Base-by-base conservation (phyloP, 1,140 invertebrate genomes). In the Triops longicaudatus region DNA sequence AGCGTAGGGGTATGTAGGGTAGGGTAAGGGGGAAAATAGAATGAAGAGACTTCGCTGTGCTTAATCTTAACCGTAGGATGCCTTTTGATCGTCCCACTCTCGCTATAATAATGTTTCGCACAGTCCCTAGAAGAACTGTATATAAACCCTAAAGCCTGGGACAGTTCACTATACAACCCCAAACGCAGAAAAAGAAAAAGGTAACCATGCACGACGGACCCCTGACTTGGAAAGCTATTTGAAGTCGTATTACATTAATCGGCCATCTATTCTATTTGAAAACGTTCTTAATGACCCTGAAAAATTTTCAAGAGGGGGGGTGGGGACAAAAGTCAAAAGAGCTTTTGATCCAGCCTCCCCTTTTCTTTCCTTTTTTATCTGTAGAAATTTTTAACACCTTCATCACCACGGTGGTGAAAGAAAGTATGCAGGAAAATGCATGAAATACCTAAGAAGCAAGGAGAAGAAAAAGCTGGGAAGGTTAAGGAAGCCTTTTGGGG, bases 171-270 rank as follows among this genome's bases (percentile, higher is more conserved):
- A 17, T 63, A 63, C 50, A 63, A 22, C 17, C 50, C 31, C 31
- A 37, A 37, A 37, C 2, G 31, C 31, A 37, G 31, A 37, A 37
- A 37, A 37, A 37, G 31, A 37, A 37, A 37, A 63, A 63, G 50
- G 50, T 63, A 63, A 63, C 50, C 50, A 63, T 63, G 50, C 50
- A 63, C 50, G 50, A 63, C 50, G 50, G 50, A 63, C 50, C 50
- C 50, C 50, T 63, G 50, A 63, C 50, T 63, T 63, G 50, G 31
- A 63, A n/a, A 63, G 50, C 50, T 63, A 63, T 63, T 63, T 63
- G 17, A 22, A 63, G 50, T 63, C 50, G 10, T 63, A 63, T 63
- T 63, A 63, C 50, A 63, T 63, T 63, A 63, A 63, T 63, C 50
- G 50, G 50, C 50, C 50, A 63, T 63, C 50, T n/a, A 63, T 63